Conservation (phyloP, 2,797 vertebrate genomes). For the Anableps anableps region DNA sequence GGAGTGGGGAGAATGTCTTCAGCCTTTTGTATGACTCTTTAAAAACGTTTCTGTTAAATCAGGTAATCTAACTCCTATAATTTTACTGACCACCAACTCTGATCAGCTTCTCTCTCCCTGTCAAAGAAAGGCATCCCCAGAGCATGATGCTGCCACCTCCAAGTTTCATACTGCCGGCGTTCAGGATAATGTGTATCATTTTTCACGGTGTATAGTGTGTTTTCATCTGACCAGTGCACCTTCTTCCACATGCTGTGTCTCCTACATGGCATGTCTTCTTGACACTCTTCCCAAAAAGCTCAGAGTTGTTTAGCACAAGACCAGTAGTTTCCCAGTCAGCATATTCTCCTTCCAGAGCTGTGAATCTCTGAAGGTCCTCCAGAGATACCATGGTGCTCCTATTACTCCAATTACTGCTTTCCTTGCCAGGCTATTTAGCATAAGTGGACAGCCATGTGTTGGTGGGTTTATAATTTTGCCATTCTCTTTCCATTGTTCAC, state of each 20-base stretch:
- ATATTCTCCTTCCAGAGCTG: background rate
- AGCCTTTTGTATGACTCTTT: no score
- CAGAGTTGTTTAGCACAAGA: background rate
- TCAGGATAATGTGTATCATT: no score
- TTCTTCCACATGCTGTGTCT: background rate
- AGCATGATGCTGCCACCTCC: no score
- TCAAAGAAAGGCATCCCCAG: no score
- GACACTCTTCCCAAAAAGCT: background rate
- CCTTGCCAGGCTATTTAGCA: background rate
- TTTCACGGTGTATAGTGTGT: no score
- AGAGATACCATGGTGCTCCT: background rate
- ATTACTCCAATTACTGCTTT: background rate
- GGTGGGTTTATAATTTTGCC: background rate
- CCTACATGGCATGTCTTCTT: background rate
- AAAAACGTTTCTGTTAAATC: no score
- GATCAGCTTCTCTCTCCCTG: no score
- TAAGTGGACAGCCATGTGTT: background rate
- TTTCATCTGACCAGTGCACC: no score
- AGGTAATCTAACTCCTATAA: no score
- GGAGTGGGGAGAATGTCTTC: no score
- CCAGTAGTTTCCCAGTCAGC: background rate
- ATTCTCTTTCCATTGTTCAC: background rate
- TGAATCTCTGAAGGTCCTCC: background rate
- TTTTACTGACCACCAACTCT: no score
- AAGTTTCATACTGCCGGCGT: no score